phyloP scores from a whole-genome alignment of 1,140 invertebrate genomes.

The Heliconius eleuchia region DNA sequence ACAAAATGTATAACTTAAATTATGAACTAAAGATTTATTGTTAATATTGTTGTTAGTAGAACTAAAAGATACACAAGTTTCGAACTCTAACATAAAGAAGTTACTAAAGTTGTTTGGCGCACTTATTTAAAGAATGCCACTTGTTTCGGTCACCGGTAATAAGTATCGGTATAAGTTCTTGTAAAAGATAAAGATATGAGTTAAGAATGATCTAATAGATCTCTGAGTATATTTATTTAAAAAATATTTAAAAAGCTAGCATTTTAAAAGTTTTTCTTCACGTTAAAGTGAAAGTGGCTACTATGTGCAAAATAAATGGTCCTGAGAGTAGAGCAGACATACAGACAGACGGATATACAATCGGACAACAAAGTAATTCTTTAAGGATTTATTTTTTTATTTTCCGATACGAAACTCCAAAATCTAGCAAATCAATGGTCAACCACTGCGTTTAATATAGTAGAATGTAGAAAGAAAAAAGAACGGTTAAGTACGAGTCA shows the following conservation, averaged over 20 bases:
- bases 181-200: background rate
- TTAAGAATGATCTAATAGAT: background rate
- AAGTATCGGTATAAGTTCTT: conserved; percentile 1
- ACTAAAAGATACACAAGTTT: conserved; percentile 23
- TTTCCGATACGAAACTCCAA: no score
- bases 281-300: no score
- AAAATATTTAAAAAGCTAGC: background rate
- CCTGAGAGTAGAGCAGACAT: no score
- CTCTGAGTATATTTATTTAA: background rate
- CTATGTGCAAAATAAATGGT: no score
- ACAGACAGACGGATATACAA: no score
- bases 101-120: conserved; percentile 19
- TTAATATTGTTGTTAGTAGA: background rate
- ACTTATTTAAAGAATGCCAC: conserved; percentile 18
- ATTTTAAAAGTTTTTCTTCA: no score
- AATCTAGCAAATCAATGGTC: no score
- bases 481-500: no score
- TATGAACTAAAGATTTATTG: background rate
- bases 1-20: background rate
- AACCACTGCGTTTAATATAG: no score
- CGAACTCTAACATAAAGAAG: conserved; percentile 17
- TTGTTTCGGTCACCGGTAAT: conserved; percentile 19
- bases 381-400: no score
- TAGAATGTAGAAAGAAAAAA: background rate
- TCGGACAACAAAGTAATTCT: no score